A percentile compares a stretch with the other conserved stretches of the same genome.
Evolutionary conservation across 2,888 invertebrate genomes (phyloP).

Genomic region (Aphidius colemani): DNA sequence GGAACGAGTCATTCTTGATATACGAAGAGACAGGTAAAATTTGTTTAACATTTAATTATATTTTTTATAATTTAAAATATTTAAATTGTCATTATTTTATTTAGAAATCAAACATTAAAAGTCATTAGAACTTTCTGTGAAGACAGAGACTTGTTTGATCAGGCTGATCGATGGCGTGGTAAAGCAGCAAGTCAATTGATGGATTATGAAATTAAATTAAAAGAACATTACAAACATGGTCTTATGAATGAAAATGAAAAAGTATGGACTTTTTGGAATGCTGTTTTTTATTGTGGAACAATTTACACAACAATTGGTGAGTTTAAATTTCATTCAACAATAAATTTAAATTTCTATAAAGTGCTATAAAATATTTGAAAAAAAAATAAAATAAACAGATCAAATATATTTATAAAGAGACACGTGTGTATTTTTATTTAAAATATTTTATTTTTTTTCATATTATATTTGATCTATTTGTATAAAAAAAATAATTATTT

Average conservation of each 20-base stretch:
- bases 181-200: slow-evolving; percentile 61
- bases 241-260: slow-evolving; percentile 61
- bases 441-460: too few species aligned
- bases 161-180: slow-evolving; percentile 62
- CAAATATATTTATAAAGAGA: too few species aligned
- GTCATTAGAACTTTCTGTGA: slow-evolving; percentile 50
- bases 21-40: slow-evolving; percentile 50
- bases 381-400: too few species aligned
- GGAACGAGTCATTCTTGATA: slow-evolving; percentile 46
- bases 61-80: background rate
- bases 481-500: too few species aligned
- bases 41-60: background rate
- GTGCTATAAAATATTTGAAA: too few species aligned
- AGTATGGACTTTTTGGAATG: slow-evolving; percentile 84
- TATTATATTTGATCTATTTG: too few species aligned
- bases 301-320: slow-evolving; percentile 89
- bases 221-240: slow-evolving; percentile 60
- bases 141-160: slow-evolving; percentile 44
- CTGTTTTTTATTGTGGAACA: slow-evolving; percentile 85
- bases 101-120: slow-evolving; percentile 54
- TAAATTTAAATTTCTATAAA: too few species aligned
- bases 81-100: slow-evolving; percentile 3
- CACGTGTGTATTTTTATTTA: too few species aligned
- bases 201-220: slow-evolving; percentile 65
- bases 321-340: slow-evolving; percentile 38